phyloP scores from a whole-genome alignment of 2,797 vertebrate genomes.

The Alosa sapidissima region DNA sequence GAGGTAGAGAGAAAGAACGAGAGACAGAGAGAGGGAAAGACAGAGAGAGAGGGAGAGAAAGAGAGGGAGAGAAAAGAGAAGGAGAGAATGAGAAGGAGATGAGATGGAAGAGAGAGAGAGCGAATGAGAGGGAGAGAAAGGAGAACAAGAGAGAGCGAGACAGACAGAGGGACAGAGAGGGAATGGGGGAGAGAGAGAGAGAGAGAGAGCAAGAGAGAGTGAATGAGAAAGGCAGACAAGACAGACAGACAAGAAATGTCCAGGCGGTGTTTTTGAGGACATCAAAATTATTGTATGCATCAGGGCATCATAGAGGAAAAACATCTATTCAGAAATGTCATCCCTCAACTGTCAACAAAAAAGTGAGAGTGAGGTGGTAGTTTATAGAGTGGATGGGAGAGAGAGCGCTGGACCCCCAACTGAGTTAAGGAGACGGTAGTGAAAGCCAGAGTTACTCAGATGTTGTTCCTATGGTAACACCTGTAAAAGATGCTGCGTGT shows the following conservation, averaged over 20 bases:
- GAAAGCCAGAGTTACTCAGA: background rate
- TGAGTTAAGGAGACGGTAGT: background rate
- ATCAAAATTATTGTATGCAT: background rate
- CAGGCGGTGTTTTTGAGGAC: background rate
- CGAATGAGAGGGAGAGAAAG: background rate
- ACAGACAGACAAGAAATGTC: background rate
- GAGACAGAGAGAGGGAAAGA: background rate
- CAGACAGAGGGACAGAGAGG: too few species aligned
- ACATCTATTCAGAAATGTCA: background rate
- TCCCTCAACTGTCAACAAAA: background rate
- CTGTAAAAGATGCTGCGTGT: background rate
- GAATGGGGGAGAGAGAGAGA: background rate
- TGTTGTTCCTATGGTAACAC: background rate
- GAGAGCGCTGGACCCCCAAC: background rate
- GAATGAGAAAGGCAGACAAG: background rate
- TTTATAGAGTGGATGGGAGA: background rate
- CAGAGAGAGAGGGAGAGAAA: conserved; percentile 31
- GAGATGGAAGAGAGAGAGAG: conserved; percentile 15
- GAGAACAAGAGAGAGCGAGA: too few species aligned
- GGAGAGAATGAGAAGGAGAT: conserved; percentile 29
- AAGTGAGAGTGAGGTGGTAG: background rate
- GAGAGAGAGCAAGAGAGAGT: background rate
- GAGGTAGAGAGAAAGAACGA: conserved; percentile 34
- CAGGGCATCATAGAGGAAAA: background rate
- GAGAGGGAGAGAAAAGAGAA: conserved; percentile 34